Evolutionary conservation across 2,113 vertebrate species (phyloP), one percentile per base, ranked within the genome.

Genomic region (Crocuta crocuta): DNA sequence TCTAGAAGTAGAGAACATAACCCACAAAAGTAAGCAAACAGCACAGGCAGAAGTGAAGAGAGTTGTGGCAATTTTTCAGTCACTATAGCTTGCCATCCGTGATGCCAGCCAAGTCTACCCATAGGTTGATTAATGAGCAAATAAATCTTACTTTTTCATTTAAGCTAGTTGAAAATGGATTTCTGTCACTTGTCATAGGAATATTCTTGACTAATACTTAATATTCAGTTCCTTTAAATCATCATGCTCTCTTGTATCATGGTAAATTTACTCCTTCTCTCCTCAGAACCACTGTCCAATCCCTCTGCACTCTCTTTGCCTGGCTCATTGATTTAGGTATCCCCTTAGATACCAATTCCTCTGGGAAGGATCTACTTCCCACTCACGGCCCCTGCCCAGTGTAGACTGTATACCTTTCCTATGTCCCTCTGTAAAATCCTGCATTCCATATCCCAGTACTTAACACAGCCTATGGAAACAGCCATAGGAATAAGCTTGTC

Each of bases 131-230:
- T 43, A 87, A 68, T 55, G 35, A 80, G 48, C 24, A 35, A 80
- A 65, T 71, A 65, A 48, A 73, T 78, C 61, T 13, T 50, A 55
- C 65, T 53, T 78, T 81, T 65, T 92, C 21, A 82, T 48, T 73
- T 92, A 73, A 86, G 53, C 48, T 43, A 66, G 31, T 71, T 88
- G 16, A 17, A 68, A 85, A 68, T 81, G 31, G 33, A 88, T 86
- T 95, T 94, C 82, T 83, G 24, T 91, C 61, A 55, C 61, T 94
- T 92, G 33, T 24, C 3, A 61, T 35, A 33, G 78, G n/a, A 89
- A 97, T 65, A 85, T 76, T 74, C 58, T 28, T 79, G 53, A 94
- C 39, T 71, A 71, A 89, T 68, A 85, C 48, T 68, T 76, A 71
- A 39, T 24, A 28, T 45, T 92, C 45, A 79, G 28, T 87, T 76